Base-by-base conservation (phyloP, 2,888 invertebrate genomes). In the Tridacna crocea region DNA sequence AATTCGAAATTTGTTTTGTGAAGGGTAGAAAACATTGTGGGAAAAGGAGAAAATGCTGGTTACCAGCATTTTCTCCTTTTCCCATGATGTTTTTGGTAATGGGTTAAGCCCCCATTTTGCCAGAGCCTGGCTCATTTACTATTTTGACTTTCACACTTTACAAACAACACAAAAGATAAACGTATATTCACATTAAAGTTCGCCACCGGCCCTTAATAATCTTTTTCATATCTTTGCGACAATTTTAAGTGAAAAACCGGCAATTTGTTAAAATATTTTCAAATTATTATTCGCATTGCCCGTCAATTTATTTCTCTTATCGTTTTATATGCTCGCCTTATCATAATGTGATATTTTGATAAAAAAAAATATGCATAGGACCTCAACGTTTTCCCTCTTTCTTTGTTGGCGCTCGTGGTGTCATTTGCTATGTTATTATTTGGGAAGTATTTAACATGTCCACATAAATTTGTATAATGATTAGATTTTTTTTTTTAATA, bases 381-480 rank as follows among this genome's bases (percentile, higher is more conserved):
- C 66, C 66, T 46, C 46, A 66, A 24, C 60, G 68, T 77, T 76
- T 55, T 77, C 36, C 36, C 36, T 36, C 36, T 55, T 55, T 55
- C 19, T 19, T 55, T 55, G 55, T 55, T 55, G 66, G 27, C 19
- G 58, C 70, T 46, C 55, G 46, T 46, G 46, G 55, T 19, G 26
- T 73, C 60, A 79, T 76, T 76, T 73, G 24, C 47, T 51, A 22
- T 8, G 66, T 82, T 75, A 82, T 82, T 82, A 75, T 79, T 51
- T 73, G 17, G 58, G 24, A 72, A 72, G 74, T 75, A 79, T 79
- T 76, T 76, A 79, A 68, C 46, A 4, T 36, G 66, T 19, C 75
- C 55, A 51, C 78, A 72, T 78, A 77, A 80, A 83, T 83, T 83
- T 80, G 80, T 78, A 83, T 80, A 78, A 80, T 78, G 72, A 83